These are phyloP conservation scores for Brachionichthys hirsutus DNA, from an alignment of 2,113 vertebrate species.

Conservation along the genomic window DNA sequence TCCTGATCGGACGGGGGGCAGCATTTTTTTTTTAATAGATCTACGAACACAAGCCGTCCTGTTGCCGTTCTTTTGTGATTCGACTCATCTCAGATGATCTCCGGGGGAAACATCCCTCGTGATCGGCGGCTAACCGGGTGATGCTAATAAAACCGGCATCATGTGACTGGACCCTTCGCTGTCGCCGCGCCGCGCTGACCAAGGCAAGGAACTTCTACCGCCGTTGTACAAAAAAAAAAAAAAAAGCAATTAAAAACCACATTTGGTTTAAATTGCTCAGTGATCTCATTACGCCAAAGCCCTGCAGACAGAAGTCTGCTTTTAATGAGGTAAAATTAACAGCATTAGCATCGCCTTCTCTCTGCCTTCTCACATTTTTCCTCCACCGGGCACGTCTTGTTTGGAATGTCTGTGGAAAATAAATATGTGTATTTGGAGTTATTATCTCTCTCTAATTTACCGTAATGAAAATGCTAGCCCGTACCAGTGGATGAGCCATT, in stretches of 20 bases:
- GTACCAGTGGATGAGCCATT: slow-evolving; percentile 65
- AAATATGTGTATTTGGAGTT: slow-evolving; percentile 77
- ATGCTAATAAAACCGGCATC: no score
- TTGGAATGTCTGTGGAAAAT: slow-evolving; percentile 64
- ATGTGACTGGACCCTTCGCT: no score
- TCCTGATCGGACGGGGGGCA: not conserved
- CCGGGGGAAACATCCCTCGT: no score
- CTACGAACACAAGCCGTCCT: no score
- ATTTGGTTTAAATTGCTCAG: slow-evolving; percentile 70
- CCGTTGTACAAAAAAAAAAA: slow-evolving; percentile 34
- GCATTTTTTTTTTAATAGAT: no score
- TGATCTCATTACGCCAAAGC: slow-evolving; percentile 74
- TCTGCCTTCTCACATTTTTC: slow-evolving; percentile 53
- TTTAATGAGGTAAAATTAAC: slow-evolving; percentile 72
- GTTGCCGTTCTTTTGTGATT: no score
- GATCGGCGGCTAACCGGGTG: no score
- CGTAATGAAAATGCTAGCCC: slow-evolving; percentile 71
- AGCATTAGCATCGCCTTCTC: slow-evolving; percentile 54
- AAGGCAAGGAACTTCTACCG: slow-evolving; percentile 17
- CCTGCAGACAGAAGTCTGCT: slow-evolving; percentile 68
- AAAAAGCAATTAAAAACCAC: slow-evolving; percentile 72
- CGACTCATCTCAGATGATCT: no score
- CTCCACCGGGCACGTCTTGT: slow-evolving; percentile 57
- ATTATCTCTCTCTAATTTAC: slow-evolving; percentile 75
- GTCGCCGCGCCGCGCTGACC: slow-evolving; percentile 10